phyloP scores from a whole-genome alignment of 2,113 vertebrate genomes.

The Pteropus alecto region DNA sequence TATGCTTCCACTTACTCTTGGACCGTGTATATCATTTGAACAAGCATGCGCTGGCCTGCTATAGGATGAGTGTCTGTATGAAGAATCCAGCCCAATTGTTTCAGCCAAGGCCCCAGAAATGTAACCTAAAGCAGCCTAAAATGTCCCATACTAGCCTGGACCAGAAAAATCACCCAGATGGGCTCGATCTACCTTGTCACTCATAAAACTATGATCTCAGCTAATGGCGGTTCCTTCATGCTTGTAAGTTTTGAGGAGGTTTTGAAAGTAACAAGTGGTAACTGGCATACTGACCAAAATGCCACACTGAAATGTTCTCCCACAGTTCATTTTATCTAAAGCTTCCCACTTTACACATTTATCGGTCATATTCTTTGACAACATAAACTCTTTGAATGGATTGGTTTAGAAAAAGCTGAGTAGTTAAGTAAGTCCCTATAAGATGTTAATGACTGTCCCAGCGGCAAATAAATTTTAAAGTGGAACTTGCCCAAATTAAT shows the following conservation, averaged over 20 bases:
- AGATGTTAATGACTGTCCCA: not conserved
- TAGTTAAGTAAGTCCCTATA: not conserved
- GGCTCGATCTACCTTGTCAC: not conserved
- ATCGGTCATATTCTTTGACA: not conserved
- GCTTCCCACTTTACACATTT: not conserved
- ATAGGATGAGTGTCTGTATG: too few relatives aligned
- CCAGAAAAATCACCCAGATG: not conserved
- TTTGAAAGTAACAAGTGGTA: not conserved
- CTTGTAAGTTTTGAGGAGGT: not conserved
- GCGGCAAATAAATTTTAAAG: not conserved
- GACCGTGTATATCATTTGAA: not conserved
- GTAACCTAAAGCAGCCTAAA: not conserved
- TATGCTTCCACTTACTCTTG: not conserved
- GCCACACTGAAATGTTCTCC: not conserved
- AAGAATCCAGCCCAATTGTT: not conserved
- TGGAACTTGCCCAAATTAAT: not conserved
- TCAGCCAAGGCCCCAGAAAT: not conserved
- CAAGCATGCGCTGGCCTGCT: not conserved
- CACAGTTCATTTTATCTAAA: not conserved
- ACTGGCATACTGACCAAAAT: not conserved
- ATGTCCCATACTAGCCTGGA: not conserved
- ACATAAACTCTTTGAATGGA: not conserved
- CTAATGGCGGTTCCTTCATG: not conserved
- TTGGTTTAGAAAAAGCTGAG: not conserved
- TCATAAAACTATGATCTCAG: not conserved